These are phyloP conservation scores for Eristalis intricaria DNA, from an alignment of 2,888 invertebrate genomes.

Conservation along the genomic window DNA sequence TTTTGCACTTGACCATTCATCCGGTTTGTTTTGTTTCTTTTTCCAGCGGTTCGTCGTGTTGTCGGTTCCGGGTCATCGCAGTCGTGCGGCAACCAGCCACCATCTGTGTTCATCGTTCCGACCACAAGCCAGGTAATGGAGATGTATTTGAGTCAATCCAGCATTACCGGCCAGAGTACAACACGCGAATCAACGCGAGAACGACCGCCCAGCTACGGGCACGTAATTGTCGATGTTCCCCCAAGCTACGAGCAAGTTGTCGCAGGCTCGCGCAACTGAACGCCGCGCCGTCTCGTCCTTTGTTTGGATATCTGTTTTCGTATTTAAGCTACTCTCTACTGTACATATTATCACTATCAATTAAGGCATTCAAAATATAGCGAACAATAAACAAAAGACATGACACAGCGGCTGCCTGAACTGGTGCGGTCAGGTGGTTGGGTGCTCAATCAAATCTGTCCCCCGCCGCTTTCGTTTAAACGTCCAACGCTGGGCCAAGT, in stretches of 20 bases:
- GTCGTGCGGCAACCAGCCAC: background rate
- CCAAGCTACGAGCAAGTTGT: slow-evolving; percentile 59
- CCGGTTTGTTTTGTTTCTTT: background rate
- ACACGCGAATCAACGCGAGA: background rate
- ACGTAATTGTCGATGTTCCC: slow-evolving; percentile 38
- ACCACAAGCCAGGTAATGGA: slow-evolving; percentile 56
- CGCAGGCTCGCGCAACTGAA: background rate
- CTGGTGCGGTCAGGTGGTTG: slow-evolving; percentile 2
- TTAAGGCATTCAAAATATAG: background rate
- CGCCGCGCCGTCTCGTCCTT: background rate
- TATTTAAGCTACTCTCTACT: background rate
- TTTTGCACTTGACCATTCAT: background rate
- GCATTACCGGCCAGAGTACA: background rate
- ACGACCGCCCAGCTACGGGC: slow-evolving; percentile 56
- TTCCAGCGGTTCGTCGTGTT: background rate
- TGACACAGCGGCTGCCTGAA: background rate
- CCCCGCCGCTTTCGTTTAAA: background rate
- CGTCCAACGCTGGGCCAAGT: background rate
- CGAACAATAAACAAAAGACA: background rate
- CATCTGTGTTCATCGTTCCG: slow-evolving; percentile 55
- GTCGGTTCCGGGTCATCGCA: background rate
- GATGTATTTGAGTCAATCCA: slow-evolving; percentile 37
- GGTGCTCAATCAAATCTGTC: background rate
- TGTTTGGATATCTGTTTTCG: background rate
- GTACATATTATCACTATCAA: background rate